Conservation (phyloP, 2,113 vertebrate species). For the Channa maculata region DNA sequence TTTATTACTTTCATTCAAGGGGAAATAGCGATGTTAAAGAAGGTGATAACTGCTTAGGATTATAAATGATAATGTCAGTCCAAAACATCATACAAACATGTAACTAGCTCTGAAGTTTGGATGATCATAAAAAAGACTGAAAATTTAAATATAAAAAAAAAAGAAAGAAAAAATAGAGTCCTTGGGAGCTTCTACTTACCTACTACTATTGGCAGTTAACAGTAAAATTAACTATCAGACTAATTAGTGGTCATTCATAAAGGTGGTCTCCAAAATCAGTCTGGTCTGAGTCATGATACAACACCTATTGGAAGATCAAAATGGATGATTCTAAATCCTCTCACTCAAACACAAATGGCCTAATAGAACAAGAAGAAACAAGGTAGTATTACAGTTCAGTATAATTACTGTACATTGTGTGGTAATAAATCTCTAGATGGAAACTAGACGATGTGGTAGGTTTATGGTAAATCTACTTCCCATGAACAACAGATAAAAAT, state of each 20-base stretch:
- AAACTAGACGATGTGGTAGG: constrained; percentile 49
- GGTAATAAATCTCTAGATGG: constrained; percentile 8
- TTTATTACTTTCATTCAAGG: neutral
- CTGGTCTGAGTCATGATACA: neutral
- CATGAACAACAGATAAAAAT: constrained; percentile 31
- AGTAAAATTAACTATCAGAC: neutral
- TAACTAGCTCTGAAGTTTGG: neutral
- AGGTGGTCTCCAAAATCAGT: neutral
- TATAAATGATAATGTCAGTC: neutral
- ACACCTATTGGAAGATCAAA: neutral
- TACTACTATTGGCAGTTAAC: neutral
- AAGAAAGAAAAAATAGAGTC: no score
- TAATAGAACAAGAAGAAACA: constrained; percentile 26
- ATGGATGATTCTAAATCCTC: constrained; percentile 9
- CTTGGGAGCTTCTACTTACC: no score
- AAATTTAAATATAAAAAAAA: no score
- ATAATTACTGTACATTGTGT: constrained; percentile 26
- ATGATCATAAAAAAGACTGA: no score
- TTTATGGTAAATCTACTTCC: constrained; percentile 38
- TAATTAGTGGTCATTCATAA: neutral
- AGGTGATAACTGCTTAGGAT: neutral
- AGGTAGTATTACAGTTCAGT: constrained; percentile 25
- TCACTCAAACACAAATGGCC: neutral
- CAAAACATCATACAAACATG: no score
- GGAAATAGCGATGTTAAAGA: neutral